phyloP scores from a whole-genome alignment of 2,113 vertebrate genomes.

The Sapajus apella region DNA sequence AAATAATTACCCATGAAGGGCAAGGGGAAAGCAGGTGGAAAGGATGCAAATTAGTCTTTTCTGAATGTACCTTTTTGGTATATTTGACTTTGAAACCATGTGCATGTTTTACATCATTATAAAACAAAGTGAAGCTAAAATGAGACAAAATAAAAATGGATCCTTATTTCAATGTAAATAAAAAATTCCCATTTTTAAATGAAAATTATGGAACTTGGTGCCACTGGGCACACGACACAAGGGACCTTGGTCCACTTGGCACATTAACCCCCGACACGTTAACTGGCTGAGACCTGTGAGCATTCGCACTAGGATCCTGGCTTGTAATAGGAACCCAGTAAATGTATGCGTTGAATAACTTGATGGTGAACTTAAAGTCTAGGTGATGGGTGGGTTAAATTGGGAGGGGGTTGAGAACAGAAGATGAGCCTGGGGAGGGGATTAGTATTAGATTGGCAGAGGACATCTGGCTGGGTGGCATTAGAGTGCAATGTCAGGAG shows the following conservation, averaged over 20 bases:
- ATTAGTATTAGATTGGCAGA: neutral
- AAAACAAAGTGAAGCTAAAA: neutral
- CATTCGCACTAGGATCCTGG: neutral
- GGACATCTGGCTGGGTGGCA: neutral
- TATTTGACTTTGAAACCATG: neutral
- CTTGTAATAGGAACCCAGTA: neutral
- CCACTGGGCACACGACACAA: neutral
- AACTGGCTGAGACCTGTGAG: neutral
- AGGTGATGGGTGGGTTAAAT: neutral
- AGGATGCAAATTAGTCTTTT: neutral
- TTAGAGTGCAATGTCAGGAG: neutral
- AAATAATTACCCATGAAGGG: neutral
- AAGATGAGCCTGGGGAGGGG: neutral
- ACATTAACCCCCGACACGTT: neutral
- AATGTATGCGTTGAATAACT: neutral
- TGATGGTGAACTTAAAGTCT: neutral
- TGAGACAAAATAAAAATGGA: neutral
- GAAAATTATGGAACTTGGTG: neutral
- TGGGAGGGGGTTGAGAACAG: neutral
- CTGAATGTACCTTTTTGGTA: neutral
- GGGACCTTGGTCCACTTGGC: neutral
- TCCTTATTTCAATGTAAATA: neutral
- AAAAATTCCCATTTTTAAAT: neutral
- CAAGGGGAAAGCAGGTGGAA: neutral
- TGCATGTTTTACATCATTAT: neutral